Percentiles rank a stretch among this genome's conserved stretches.
These are phyloP conservation scores for Crematogaster levior DNA, from an alignment of 2,888 invertebrate genomes.

Conservation along the genomic window DNA sequence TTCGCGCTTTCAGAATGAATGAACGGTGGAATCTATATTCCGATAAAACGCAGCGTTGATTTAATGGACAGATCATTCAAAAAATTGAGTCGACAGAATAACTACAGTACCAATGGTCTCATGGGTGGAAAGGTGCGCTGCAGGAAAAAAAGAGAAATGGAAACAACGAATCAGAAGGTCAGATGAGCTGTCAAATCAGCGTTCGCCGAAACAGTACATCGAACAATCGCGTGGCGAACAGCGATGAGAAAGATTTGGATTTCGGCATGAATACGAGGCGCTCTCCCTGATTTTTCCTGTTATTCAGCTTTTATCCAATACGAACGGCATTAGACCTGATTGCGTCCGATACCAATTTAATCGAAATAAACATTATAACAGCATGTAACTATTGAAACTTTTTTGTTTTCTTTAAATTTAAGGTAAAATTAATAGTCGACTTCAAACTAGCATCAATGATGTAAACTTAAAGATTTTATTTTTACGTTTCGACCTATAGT, in stretches of 20 bases:
- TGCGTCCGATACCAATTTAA: slow-evolving; percentile 23
- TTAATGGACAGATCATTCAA: slow-evolving; percentile 36
- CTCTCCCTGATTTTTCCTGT: slow-evolving; percentile 56
- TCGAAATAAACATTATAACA: slow-evolving; percentile 10
- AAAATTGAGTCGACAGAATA: slow-evolving; percentile 50
- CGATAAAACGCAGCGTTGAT: slow-evolving; percentile 57
- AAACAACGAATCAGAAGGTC: slow-evolving; percentile 71
- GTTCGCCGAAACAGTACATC: slow-evolving; percentile 62
- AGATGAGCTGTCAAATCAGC: slow-evolving; percentile 73
- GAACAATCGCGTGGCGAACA: slow-evolving; percentile 67
- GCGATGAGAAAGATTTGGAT: slow-evolving; percentile 60
- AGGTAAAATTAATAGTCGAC: no score
- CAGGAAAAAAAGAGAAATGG: slow-evolving; percentile 57
- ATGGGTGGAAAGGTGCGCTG: slow-evolving; percentile 41
- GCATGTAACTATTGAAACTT: not conserved
- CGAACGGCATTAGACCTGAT: slow-evolving; percentile 14
- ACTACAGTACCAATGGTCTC: slow-evolving; percentile 51
- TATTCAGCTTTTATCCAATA: slow-evolving; percentile 57
- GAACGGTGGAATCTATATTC: slow-evolving; percentile 20
- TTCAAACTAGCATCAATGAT: no score
- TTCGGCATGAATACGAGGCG: slow-evolving; percentile 53
- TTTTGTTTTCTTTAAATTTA: not conserved
- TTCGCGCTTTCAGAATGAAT: not conserved
- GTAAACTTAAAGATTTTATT: no score
- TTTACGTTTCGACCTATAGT: no score